A percentile compares a stretch with the other conserved stretches of the same genome.
phyloP scores from a whole-genome alignment of 2,888 invertebrate species.

The Tachystola acroxantha region DNA sequence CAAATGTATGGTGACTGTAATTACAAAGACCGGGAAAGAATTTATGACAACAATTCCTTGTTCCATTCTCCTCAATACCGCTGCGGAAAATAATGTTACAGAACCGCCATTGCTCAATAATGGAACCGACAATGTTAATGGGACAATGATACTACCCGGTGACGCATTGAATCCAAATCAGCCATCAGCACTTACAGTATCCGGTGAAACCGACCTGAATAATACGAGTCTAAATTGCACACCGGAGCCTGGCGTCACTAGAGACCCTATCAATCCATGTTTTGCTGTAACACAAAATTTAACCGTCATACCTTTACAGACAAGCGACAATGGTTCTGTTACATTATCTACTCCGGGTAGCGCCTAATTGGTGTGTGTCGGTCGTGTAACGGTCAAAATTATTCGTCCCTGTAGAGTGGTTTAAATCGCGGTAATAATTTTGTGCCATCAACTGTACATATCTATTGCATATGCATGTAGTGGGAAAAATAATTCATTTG shows the following conservation, averaged over 20 bases:
- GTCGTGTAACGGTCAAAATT: no score
- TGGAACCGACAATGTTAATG: constrained; percentile 23
- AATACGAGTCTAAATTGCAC: constrained; percentile 39
- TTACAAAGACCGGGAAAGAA: constrained; percentile 59
- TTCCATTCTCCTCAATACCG: constrained; percentile 60
- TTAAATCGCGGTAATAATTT: no score
- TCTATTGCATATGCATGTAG: no score
- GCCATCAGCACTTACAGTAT: constrained; percentile 35
- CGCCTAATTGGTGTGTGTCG: no score
- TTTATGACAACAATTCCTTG: constrained; percentile 71
- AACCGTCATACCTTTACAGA: constrained; percentile 54
- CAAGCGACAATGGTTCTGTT: constrained; percentile 17
- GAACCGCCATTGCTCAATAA: constrained; percentile 42
- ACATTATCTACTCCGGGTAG: constrained; percentile 6
- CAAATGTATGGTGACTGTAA: constrained; percentile 64
- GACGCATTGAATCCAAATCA: constrained; percentile 24
- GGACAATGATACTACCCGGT: constrained; percentile 15
- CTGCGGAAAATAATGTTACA: constrained; percentile 71
- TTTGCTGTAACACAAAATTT: constrained; percentile 52
- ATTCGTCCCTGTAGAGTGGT: no score
- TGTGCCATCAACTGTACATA: no score
- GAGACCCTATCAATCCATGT: constrained; percentile 68
- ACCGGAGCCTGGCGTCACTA: constrained; percentile 38
- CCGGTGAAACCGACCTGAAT: constrained; percentile 21
- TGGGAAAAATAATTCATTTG: no score